Conservation (phyloP, 2,113 vertebrate genomes). For the Poicephalus gulielmi region DNA sequence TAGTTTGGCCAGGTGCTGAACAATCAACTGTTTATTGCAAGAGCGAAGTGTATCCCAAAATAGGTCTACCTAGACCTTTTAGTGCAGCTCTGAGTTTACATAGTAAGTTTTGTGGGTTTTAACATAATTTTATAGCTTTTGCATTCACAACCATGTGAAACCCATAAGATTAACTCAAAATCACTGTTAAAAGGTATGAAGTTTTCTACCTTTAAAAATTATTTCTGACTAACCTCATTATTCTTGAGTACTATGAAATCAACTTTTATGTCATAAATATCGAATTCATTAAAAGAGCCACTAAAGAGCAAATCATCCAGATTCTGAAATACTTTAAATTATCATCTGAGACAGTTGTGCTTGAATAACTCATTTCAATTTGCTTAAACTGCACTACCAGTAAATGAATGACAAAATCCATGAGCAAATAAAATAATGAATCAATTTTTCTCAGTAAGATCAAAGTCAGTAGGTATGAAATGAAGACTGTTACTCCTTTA, state of each 20-base stretch:
- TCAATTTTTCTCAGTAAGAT: constrained; percentile 37
- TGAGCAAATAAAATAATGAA: constrained; percentile 67
- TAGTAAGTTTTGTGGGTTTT: background rate
- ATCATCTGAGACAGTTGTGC: constrained; percentile 30
- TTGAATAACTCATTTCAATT: constrained; percentile 61
- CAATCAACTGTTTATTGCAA: background rate
- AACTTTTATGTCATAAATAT: background rate
- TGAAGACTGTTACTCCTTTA: constrained; percentile 54
- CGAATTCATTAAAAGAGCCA: constrained; percentile 41
- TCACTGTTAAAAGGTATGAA: background rate
- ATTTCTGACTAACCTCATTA: background rate
- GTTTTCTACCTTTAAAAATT: background rate
- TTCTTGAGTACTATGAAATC: background rate
- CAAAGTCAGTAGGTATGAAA: constrained; percentile 58
- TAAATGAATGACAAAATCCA: constrained; percentile 56
- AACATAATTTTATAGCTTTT: background rate
- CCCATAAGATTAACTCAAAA: background rate
- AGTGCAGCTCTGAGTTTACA: background rate
- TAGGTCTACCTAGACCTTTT: background rate
- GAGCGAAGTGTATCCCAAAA: background rate
- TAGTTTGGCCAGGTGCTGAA: background rate
- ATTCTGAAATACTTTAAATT: constrained; percentile 54
- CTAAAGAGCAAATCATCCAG: constrained; percentile 33
- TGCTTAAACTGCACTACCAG: constrained; percentile 40
- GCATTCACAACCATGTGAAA: background rate